Base-by-base conservation (phyloP, 2,888 invertebrate genomes). In the Conistra vaccinii region DNA sequence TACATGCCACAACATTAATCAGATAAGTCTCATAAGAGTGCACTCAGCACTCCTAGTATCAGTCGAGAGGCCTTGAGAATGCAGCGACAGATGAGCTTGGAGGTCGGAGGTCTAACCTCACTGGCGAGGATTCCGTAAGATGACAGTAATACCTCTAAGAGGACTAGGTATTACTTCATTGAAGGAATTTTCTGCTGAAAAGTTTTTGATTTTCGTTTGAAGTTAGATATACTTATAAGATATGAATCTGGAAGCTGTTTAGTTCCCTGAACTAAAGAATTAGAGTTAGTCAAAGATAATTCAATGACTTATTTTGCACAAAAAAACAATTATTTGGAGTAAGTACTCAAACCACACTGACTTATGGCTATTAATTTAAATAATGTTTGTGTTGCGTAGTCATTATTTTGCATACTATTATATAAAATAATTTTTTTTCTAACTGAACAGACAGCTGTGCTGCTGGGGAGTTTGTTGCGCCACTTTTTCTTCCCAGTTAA, bases 21-120 rank as follows among this genome's bases (percentile, higher is more conserved):
- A 57, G 10, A 76, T 65, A 76, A 76, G 58, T 48, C 55, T 53
- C 48, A 53, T 63, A 26, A 69, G 70, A 71, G 61, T 61, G 57
- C 35, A 7, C 26, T 60, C 10, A 72, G 61, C 35, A 66, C 62
- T 32, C 9, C 14, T 4, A 63, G 74, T 72, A 73, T 69, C 51
- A 51, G 62, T 57, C 17, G 45, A 29, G 81, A 85, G 57, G 69
- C 84, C 81, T 53, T 58, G 35, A 58, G 23, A 84, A 75, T 86
- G 87, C 82, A 67, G 53, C 63, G 70, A 74, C 70, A 55, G 74
- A 68, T 82, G n/a, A 80, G 71, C 60, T 58, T n/a, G n/a, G 66
- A 62, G 42, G 51, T 60, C 32, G 17, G 35, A 79, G 58, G 45
- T 32, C 61, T 51, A 48, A 66, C 60, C 32, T 42, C 35, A 72